Conservation (phyloP, 2,113 vertebrate species). For the Forbesichthys agassizii region DNA sequence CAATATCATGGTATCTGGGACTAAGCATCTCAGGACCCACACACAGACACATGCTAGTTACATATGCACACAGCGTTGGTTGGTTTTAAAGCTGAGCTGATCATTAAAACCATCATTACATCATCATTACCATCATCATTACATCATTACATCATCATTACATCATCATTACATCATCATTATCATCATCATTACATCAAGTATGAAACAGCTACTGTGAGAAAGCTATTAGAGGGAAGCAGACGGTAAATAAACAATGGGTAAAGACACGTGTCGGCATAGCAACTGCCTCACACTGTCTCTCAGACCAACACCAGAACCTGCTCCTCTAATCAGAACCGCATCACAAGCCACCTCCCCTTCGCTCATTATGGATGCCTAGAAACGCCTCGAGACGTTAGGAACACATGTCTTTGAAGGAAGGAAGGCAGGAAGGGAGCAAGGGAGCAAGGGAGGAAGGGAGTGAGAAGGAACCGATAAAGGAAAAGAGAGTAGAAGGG, state of each 20-base stretch:
- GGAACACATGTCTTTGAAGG: not conserved
- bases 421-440: not conserved
- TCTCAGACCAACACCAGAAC: not conserved
- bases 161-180: not conserved
- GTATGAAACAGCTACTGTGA: slow-evolving; percentile 30
- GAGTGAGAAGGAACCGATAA: not conserved
- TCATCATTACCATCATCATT: too few species aligned
- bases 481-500: not conserved
- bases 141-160: not conserved
- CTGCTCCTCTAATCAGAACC: not conserved
- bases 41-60: not conserved
- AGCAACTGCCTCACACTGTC: not conserved
- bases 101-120: too few species aligned
- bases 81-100: slow-evolving; percentile 2
- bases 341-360: too few species aligned
- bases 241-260: slow-evolving; percentile 32
- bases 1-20: too few species aligned
- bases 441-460: not conserved
- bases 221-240: slow-evolving; percentile 26
- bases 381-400: not conserved
- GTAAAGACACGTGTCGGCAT: slow-evolving; percentile 15
- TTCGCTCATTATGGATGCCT: not conserved
- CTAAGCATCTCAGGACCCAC: not conserved
- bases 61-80: not conserved
- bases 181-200: slow-evolving; percentile 4